phyloP scores from a whole-genome alignment of 1,140 invertebrate genomes.

The Pseudomyrmex pallidus region DNA sequence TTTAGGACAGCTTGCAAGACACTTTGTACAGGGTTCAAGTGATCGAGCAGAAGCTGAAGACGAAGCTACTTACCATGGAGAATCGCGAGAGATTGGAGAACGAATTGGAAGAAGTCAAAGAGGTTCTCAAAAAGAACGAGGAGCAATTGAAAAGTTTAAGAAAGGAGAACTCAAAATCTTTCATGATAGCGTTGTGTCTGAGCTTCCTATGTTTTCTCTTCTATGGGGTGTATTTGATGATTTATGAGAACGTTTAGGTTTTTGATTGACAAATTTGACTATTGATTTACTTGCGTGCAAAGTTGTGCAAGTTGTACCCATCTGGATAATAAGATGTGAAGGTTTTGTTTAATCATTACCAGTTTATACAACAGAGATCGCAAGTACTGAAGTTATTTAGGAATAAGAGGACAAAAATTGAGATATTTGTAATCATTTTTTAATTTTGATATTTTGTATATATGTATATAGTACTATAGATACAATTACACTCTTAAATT shows the following conservation, averaged over 20 bases:
- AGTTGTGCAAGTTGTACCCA: neutral
- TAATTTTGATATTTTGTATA: no score
- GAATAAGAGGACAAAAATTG: no score
- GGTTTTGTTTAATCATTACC: no score
- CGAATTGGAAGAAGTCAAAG: conserved; percentile 78
- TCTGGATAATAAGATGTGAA: neutral
- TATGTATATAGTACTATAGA: no score
- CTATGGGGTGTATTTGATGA: conserved; percentile 76
- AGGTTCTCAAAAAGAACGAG: conserved; percentile 78
- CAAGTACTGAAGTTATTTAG: no score
- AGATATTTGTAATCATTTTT: no score
- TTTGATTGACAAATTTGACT: conserved; percentile 3
- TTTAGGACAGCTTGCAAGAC: conserved; percentile 77
- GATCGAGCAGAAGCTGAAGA: conserved; percentile 78
- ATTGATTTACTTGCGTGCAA: conserved; percentile 16
- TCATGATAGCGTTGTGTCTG: conserved; percentile 78
- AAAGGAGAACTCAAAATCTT: conserved; percentile 79
- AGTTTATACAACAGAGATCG: no score
- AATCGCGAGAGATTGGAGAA: conserved; percentile 79
- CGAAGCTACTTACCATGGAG: conserved; percentile 74
- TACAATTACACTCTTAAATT: no score
- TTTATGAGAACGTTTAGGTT: conserved; percentile 46
- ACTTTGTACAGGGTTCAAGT: conserved; percentile 75
- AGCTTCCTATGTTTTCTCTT: conserved; percentile 78
- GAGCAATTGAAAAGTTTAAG: conserved; percentile 73